These are phyloP conservation scores for Mythimna lalbum DNA, from an alignment of 2,888 invertebrate genomes.

Conservation along the genomic window DNA sequence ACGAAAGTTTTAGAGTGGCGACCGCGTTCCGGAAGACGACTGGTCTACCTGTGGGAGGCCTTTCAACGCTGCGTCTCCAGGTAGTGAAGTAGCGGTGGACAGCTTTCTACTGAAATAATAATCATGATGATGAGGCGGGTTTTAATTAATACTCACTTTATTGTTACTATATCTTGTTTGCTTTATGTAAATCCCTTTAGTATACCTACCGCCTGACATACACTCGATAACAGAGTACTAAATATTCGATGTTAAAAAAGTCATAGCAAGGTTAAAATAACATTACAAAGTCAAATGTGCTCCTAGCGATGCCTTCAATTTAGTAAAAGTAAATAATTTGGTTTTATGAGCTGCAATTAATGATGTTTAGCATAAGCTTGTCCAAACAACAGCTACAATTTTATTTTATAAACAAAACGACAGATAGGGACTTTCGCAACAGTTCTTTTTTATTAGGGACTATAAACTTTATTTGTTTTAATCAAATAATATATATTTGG, in stretches of 20 bases:
- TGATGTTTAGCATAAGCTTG: not conserved
- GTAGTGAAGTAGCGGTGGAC: no score
- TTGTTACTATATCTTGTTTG: no score
- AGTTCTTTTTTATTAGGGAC: not conserved
- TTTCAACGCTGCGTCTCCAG: no score
- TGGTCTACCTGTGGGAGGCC: no score
- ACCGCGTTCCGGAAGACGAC: no score
- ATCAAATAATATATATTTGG: not conserved
- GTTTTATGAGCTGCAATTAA: not conserved
- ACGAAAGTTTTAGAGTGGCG: no score
- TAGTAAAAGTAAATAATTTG: not conserved
- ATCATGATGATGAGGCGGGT: no score
- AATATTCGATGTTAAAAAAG: slow-evolving; percentile 7
- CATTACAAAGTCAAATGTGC: not conserved
- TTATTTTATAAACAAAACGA: not conserved
- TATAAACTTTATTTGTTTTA: slow-evolving; percentile 5
- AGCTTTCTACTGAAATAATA: no score
- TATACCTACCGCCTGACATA: no score
- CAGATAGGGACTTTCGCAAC: not conserved
- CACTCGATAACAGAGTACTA: not conserved
- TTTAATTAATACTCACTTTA: no score
- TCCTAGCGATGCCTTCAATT: not conserved
- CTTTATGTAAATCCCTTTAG: no score
- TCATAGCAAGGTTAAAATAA: slow-evolving; percentile 4
- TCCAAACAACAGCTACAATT: not conserved